Base-by-base conservation (phyloP, 64 coral and sea anemone species). In the Porites lutea region DNA sequence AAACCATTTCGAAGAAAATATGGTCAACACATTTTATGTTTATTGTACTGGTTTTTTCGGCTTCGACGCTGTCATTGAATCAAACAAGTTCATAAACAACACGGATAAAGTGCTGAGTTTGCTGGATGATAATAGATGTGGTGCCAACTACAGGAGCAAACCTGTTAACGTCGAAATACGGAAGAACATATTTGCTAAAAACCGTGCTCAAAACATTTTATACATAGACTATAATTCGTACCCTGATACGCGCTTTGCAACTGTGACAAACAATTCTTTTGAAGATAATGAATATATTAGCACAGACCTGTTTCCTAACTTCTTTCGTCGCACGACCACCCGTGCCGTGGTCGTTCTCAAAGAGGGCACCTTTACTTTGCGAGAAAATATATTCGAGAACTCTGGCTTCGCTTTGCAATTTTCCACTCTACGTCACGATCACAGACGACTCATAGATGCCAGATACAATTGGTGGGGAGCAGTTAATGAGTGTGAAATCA, bases 401-500 rank as follows among this genome's bases (percentile, higher is more conserved):
- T 11, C 89, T 44, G 72, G 55, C 52, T 90, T 78, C 63, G 52
- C 46, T n/a, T 79, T 81, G 22, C 60, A 91, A 48, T 18, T 96
- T 16, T 89, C 90, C 10, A 86, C 95, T 52, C 3, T 96, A 21
- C 91, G 77, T 23, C n/a, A 78, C 58, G 82, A 92, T 66, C 71
- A 62, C 52, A 63, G 72, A 57, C 78, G 55, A 16, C 21, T 27
- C 22, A 68, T 92, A 46, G 78, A 74, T 52, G 95, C 95, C 2
- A 66, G 73, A 27, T 51, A 52, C 15, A 96, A 96, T 27, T 96
- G 95, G 95, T 96, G 90, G 90, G 95, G 79, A 27, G 55, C 95
- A 6, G 4, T 57, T 14, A 6, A 96, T 6, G 78, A 93, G 43
- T 96, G 95, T 75, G 27, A 50, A 52, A 93, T 96, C 52, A 15